phyloP scores from a whole-genome alignment of 2,113 vertebrate genomes.

The Benitochromis conjunctus region DNA sequence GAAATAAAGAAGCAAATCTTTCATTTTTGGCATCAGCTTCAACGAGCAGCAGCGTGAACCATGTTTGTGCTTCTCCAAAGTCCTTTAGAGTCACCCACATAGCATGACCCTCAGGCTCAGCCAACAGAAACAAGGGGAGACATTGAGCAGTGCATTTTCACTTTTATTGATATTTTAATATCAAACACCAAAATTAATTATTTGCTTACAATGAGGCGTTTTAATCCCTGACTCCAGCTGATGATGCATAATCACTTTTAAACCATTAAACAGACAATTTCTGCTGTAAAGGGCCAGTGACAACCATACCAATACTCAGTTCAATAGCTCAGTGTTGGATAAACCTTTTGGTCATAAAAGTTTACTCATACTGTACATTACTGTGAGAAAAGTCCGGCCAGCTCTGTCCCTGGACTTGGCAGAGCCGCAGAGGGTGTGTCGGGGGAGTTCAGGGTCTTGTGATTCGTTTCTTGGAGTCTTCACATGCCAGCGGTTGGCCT shows the following conservation, averaged over 20 bases:
- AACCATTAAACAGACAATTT: not conserved
- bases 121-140: not conserved
- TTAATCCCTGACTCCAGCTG: not conserved
- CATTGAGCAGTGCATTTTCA: not conserved
- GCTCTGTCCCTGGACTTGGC: not conserved
- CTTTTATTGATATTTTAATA: constrained; percentile 14
- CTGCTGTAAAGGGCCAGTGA: not conserved
- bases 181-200: not conserved
- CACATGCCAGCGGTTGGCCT: constrained; percentile 39
- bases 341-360: not conserved
- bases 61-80: not conserved
- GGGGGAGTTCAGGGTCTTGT: constrained; percentile 36
- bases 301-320: not conserved
- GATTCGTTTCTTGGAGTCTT: constrained; percentile 51
- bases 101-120: not conserved
- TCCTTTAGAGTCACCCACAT: not conserved
- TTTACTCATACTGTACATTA: not conserved
- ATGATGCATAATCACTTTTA: not conserved
- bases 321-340: not conserved
- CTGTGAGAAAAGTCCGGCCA: not conserved
- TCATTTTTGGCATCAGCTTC: not conserved
- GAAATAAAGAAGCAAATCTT: not conserved
- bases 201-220: not conserved
- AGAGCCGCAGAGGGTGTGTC: not conserved
- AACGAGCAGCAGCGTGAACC: not conserved